phyloP scores from a whole-genome alignment of 2,888 invertebrate genomes.

The Pyrrhia umbra region DNA sequence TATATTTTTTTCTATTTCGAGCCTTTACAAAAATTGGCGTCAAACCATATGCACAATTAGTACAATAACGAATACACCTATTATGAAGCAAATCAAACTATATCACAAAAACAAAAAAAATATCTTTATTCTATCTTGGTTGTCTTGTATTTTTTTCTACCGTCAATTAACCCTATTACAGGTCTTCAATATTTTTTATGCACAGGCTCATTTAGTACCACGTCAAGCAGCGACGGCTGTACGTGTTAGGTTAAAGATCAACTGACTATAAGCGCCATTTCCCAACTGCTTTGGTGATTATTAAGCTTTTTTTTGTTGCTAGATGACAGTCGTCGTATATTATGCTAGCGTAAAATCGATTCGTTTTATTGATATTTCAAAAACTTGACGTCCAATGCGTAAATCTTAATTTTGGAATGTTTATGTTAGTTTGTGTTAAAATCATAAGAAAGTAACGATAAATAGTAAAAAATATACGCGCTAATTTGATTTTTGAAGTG shows the following conservation, averaged over 20 bases:
- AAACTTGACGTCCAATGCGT: not conserved
- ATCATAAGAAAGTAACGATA: too few relatives aligned
- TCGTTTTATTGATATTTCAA: not conserved
- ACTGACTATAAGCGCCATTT: slow-evolving; percentile 22
- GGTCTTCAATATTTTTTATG: slow-evolving; percentile 24
- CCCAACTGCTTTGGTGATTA: slow-evolving; percentile 14
- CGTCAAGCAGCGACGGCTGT: slow-evolving; percentile 11
- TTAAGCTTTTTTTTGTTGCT: slow-evolving; percentile 18
- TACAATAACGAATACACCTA: not conserved
- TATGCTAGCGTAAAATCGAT: not conserved
- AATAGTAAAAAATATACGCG: too few relatives aligned
- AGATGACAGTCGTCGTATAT: not conserved
- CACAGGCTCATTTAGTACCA: slow-evolving; percentile 7
- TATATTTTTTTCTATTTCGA: too few relatives aligned
- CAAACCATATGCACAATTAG: too few relatives aligned
- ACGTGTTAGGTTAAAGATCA: slow-evolving; percentile 53
- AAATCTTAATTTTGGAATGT: not conserved
- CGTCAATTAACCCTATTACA: slow-evolving; percentile 17
- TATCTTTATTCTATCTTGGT: not conserved
- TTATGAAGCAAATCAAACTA: not conserved
- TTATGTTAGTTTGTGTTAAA: too few relatives aligned
- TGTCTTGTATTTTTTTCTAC: not conserved
- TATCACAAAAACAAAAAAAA: not conserved
- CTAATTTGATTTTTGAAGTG: too few relatives aligned
- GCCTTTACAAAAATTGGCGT: too few relatives aligned